Evolutionary conservation across 2,113 vertebrate genomes (phyloP).

Genomic region (Rousettus leschenaultii): DNA sequence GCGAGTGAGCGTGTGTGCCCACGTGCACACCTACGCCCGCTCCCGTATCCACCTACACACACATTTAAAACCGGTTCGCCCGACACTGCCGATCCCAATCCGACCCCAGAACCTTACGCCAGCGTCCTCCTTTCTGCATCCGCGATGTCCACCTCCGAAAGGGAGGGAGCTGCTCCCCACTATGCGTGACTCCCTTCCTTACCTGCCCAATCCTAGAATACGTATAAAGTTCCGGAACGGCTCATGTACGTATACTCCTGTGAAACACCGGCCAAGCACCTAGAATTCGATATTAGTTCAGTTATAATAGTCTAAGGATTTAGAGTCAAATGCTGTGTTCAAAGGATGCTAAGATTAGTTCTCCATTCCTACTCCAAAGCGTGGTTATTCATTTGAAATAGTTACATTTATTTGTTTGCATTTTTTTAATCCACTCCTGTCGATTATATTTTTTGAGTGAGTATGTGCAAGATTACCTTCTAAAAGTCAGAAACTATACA

Average conservation of each 20-base stretch:
- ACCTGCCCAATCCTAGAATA: neutral
- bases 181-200: neutral
- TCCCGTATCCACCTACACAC: neutral
- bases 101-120: neutral
- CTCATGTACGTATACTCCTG: no score
- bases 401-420: neutral
- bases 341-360: neutral
- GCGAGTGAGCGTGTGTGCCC: accelerated
- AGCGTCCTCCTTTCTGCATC: neutral
- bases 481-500: neutral
- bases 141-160: neutral
- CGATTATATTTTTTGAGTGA: neutral
- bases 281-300: neutral
- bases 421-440: neutral
- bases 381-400: neutral
- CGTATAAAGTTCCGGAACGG: neutral
- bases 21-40: accelerated
- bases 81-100: neutral
- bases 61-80: no score
- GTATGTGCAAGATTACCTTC: neutral
- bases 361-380: neutral
- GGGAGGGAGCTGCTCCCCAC: neutral
- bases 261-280: neutral
- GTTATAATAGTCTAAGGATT: neutral
- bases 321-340: neutral